These are phyloP conservation scores for Nephrocerus scutellatus DNA, from an alignment of 2,888 invertebrate genomes.

Conservation along the genomic window DNA sequence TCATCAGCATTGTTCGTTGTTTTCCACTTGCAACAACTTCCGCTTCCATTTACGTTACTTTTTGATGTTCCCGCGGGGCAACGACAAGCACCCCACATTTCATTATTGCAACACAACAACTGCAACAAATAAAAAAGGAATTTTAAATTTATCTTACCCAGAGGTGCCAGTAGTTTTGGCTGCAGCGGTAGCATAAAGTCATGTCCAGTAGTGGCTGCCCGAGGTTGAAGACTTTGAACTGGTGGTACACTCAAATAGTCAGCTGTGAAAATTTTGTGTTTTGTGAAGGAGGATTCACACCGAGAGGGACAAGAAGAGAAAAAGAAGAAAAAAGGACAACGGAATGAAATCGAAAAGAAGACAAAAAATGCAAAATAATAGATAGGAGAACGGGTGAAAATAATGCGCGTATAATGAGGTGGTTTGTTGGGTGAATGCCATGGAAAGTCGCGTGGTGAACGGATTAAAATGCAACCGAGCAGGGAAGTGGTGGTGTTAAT, in stretches of 20 bases:
- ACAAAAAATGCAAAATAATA: background rate
- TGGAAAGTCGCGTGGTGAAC: no score
- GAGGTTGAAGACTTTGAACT: constrained; percentile 58
- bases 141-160: constrained; percentile 36
- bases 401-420: background rate
- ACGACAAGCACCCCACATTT: constrained; percentile 4
- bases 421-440: no score
- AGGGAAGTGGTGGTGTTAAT: no score
- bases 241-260: constrained; percentile 51
- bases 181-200: constrained; percentile 66
- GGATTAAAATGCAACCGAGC: no score
- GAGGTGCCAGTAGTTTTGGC: constrained; percentile 55
- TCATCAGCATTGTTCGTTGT: no score
- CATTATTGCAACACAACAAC: constrained; percentile 10
- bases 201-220: constrained; percentile 64
- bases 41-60: constrained; percentile 11
- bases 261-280: constrained; percentile 40
- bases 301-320: constrained; percentile 4
- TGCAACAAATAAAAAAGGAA: constrained; percentile 16
- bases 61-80: background rate
- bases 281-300: background rate
- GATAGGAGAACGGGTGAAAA: background rate
- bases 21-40: constrained; percentile 18
- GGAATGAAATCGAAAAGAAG: constrained; percentile 2
- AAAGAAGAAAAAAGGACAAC: constrained; percentile 16